Conservation (phyloP, 2,113 vertebrate genomes). For the Mesembrinibis cayennensis region DNA sequence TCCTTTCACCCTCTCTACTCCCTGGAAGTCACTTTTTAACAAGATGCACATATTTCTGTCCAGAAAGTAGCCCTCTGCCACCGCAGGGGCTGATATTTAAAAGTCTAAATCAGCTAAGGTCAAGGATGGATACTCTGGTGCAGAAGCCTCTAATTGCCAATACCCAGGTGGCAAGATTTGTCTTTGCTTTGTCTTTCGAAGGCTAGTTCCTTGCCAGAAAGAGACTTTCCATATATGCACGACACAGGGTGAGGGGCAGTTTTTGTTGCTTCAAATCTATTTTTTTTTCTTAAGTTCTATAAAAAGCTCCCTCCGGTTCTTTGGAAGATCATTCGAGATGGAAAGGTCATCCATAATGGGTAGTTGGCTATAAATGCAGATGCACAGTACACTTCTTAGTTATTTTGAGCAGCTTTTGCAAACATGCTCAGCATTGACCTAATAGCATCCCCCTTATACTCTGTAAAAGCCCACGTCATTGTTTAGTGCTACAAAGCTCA, state of each 20-base stretch:
- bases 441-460: background rate
- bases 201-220: background rate
- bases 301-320: background rate
- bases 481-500: background rate
- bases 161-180: slow-evolving; percentile 23
- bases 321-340: background rate
- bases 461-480: background rate
- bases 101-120: slow-evolving; percentile 54
- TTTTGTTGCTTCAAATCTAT: background rate
- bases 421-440: background rate
- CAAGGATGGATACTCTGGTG: slow-evolving; percentile 16
- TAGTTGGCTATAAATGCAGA: background rate
- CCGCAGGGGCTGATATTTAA: background rate
- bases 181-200: slow-evolving; percentile 26
- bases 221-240: background rate
- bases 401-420: slow-evolving; percentile 10
- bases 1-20: background rate
- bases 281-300: background rate
- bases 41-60: slow-evolving; percentile 44
- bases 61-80: slow-evolving; percentile 3
- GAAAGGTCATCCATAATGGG: slow-evolving; percentile 31
- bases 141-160: slow-evolving; percentile 41
- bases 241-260: background rate
- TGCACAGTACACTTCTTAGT: background rate
- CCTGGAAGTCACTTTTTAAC: slow-evolving; percentile 24